phyloP scores from a whole-genome alignment of 2,888 invertebrate genomes.

The Strigamia maritima region DNA sequence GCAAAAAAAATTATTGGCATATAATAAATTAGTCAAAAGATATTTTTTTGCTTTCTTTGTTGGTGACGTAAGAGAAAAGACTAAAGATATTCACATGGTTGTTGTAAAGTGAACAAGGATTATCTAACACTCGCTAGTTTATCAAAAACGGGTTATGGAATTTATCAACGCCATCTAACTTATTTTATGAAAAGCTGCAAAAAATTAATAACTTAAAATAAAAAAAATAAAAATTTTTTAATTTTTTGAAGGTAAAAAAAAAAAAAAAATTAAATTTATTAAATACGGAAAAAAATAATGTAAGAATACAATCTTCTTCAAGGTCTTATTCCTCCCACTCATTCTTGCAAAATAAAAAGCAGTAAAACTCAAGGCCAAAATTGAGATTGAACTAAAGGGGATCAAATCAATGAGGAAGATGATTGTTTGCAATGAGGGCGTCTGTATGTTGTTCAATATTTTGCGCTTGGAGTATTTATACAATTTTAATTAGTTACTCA shows the following conservation, averaged over 20 bases:
- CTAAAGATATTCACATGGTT: background rate
- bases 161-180: background rate
- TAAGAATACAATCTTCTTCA: constrained; percentile 21
- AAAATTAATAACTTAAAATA: background rate
- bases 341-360: constrained; percentile 13
- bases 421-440: constrained; percentile 4
- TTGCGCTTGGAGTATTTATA: background rate
- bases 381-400: background rate
- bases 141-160: background rate
- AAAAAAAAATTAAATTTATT: background rate
- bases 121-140: background rate
- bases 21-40: constrained; percentile 20
- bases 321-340: constrained; percentile 26
- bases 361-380: constrained; percentile 6
- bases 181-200: background rate
- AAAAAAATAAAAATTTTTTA: background rate
- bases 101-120: background rate
- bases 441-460: background rate
- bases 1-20: background rate
- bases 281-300: background rate
- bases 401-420: constrained; percentile 21
- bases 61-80: background rate
- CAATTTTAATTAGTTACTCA: constrained; percentile 29
- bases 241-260: background rate
- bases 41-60: background rate